Evolutionary conservation across 2,888 invertebrate species (phyloP).

Genomic region (Cerastoderma edule): DNA sequence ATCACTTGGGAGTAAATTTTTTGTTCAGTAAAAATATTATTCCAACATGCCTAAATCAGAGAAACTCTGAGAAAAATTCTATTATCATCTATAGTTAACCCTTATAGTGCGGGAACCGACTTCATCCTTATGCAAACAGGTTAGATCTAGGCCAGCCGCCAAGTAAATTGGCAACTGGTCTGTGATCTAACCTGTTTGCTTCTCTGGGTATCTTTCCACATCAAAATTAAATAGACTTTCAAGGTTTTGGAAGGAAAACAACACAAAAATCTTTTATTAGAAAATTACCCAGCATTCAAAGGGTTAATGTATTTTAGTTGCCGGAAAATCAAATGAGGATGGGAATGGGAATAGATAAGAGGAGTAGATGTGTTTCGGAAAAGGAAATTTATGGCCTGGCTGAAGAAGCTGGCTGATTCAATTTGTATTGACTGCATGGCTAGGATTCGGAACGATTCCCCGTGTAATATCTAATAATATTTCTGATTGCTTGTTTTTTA

Average conservation of each 20-base stretch:
- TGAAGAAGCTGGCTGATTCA: constrained; percentile 54
- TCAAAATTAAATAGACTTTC: too few relatives aligned
- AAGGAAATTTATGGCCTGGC: constrained; percentile 53
- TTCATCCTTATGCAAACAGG: too few relatives aligned
- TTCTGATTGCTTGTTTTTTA: constrained; percentile 26
- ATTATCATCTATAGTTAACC: constrained; percentile 43
- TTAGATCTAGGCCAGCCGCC: too few relatives aligned
- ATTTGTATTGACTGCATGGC: constrained; percentile 52
- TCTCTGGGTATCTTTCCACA: too few relatives aligned
- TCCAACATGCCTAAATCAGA: constrained; percentile 15
- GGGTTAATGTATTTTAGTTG: constrained; percentile 40
- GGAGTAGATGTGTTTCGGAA: constrained; percentile 55
- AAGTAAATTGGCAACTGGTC: too few relatives aligned
- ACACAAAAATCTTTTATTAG: too few relatives aligned
- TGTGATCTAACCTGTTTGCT: too few relatives aligned
- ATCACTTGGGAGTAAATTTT: too few relatives aligned
- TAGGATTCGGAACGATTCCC: constrained; percentile 16
- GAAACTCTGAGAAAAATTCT: constrained; percentile 49
- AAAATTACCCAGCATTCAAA: too few relatives aligned
- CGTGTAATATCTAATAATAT: constrained; percentile 22
- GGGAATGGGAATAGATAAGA: constrained; percentile 59
- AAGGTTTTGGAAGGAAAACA: too few relatives aligned
- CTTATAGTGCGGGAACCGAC: too few relatives aligned
- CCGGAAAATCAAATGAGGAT: constrained; percentile 56
- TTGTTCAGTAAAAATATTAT: too few relatives aligned